Evolutionary conservation across 2,888 invertebrate species (phyloP), one percentile per base, ranked within the genome.

Genomic region (Macrophya alboannulata): DNA sequence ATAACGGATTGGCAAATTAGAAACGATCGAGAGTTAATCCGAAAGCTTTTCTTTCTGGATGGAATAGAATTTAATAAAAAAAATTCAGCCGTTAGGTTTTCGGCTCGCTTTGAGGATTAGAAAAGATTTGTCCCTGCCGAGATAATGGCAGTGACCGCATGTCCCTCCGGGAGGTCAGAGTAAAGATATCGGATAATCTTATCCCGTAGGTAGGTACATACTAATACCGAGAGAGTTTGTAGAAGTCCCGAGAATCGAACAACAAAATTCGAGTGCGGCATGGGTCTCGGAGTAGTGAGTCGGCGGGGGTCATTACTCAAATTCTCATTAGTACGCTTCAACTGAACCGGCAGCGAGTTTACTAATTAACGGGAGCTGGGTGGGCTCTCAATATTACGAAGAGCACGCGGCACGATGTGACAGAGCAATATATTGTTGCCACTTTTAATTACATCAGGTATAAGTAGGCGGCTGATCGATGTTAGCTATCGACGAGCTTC

Each of bases 241-340:
- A 77, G 77, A 77, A 15, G 48, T 48, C 15, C 43, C 6, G 82
- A 65, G 82, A 83, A 68, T 83, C 68, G 51, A 83, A 83, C 83
- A 83, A 83, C 68, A 68, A 83, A 83, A 83, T 83, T 83, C 12
- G 68, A 51, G 37, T 68, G 68, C 68, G 12, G 31, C 3, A 31
- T n/a, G 48, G 83, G 9, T 71, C 43, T 51, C 48, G 9, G n/a
- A 82, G 90, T 89, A 89, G 89, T 87, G 88, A 89, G 89, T 88
- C 45, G 85, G 86, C 86, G 86, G 87, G 89, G 83, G 91, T 91
- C 92, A 92, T 92, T 92, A 92, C 91, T 92, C 92, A 92, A 92
- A 91, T 90, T 91, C 91, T 91, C 91, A 92, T 92, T 91, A 91
- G 90, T 91, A 89, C 89, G 88, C 89, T 89, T 88, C 90, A 89